Evolutionary conservation across 1,140 invertebrate genomes (phyloP).

Genomic region (Sinella curviseta): DNA sequence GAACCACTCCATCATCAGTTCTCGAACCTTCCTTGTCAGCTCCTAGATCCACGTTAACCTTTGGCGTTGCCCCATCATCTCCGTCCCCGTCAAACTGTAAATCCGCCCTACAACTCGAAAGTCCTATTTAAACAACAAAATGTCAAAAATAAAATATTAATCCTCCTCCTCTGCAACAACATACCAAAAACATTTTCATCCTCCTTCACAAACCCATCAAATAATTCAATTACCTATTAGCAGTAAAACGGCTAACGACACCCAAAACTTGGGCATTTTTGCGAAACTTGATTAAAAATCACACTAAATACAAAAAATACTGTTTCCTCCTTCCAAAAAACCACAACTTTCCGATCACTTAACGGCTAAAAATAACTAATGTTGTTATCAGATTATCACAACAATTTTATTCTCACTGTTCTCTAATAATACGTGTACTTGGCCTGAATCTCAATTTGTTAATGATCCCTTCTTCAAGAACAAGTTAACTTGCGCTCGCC

Average conservation of each 20-base stretch:
- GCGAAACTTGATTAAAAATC: background rate
- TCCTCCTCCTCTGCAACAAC: constrained; percentile 12
- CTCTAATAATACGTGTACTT: too few species aligned
- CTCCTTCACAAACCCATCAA: background rate
- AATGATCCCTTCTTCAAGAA: too few species aligned
- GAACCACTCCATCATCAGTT: constrained; percentile 78
- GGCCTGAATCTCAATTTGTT: too few species aligned
- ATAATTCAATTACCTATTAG: constrained; percentile 29
- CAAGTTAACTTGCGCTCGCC: too few species aligned
- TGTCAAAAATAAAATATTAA: background rate
- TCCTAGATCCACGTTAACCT: constrained; percentile 65
- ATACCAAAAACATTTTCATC: background rate
- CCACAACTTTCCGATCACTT: background rate
- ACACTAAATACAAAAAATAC: background rate
- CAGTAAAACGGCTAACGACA: constrained; percentile 29
- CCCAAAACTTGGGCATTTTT: constrained; percentile 38
- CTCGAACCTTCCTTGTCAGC: constrained; percentile 76
- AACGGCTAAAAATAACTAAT: too few species aligned
- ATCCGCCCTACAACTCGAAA: background rate
- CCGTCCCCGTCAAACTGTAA: constrained; percentile 31
- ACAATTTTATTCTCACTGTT: too few species aligned
- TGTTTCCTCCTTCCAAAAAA: background rate
- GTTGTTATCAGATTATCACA: too few species aligned
- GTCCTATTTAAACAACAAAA: too few species aligned
- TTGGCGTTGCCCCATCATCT: constrained; percentile 26